These are phyloP conservation scores for Calypte anna DNA, from an alignment of 2,113 vertebrate genomes.

Conservation along the genomic window DNA sequence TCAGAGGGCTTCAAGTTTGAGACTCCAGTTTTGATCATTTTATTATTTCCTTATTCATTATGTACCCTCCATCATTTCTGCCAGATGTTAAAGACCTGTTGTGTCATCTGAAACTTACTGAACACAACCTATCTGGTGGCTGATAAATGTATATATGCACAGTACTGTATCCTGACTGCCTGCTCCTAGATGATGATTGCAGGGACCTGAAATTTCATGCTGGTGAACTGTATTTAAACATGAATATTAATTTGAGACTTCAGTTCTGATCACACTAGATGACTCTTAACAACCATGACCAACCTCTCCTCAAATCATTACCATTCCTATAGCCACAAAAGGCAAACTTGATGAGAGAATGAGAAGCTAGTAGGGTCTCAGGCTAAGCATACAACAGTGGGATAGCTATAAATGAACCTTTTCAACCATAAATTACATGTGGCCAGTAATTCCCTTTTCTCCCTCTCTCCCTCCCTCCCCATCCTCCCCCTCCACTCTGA, in stretches of 20 bases:
- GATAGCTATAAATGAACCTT: conserved; percentile 79
- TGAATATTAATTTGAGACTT: conserved; percentile 62
- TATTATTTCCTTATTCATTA: neutral
- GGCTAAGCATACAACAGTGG: conserved; percentile 74
- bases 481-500: conserved; percentile 60
- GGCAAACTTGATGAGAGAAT: conserved; percentile 73
- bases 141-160: neutral
- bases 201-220: conserved; percentile 27
- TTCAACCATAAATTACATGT: conserved; percentile 80
- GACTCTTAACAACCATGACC: conserved; percentile 78
- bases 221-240: conserved; percentile 43
- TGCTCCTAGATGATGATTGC: neutral
- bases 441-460: conserved; percentile 76
- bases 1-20: neutral
- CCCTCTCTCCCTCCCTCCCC: conserved; percentile 26
- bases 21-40: neutral
- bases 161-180: neutral
- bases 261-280: conserved; percentile 68
- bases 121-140: neutral
- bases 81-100: neutral
- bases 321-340: conserved; percentile 72
- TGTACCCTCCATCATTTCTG: neutral
- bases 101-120: neutral
- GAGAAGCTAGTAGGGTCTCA: conserved; percentile 68
- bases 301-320: conserved; percentile 58